Conservation (phyloP, 2,113 vertebrate species). For the Lagopus leucura region DNA sequence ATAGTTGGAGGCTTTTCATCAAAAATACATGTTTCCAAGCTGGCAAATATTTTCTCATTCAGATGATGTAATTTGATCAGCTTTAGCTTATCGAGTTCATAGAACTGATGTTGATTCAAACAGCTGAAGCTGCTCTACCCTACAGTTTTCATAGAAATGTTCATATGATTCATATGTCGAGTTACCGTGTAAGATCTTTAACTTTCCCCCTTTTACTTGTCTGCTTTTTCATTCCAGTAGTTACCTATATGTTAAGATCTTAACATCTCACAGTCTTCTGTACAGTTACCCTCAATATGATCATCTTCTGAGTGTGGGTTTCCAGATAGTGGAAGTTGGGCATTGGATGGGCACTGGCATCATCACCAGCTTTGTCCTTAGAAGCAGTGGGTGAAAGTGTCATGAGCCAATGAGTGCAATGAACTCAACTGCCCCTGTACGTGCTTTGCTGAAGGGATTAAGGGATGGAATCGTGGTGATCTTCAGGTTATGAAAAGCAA, state of each 20-base stretch:
- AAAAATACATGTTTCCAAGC: neutral
- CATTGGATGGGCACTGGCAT: neutral
- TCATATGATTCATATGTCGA: neutral
- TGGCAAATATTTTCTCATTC: neutral
- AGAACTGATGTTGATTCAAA: neutral
- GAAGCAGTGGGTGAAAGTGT: neutral
- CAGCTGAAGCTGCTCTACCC: neutral
- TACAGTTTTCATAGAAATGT: neutral
- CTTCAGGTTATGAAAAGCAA: neutral
- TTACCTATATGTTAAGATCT: neutral
- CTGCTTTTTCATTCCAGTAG: neutral
- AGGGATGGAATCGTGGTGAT: neutral
- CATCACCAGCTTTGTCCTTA: neutral
- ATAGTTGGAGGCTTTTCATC: neutral
- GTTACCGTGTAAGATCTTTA: neutral
- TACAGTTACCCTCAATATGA: neutral
- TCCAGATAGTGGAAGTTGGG: neutral
- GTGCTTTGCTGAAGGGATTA: neutral
- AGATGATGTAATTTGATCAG: neutral
- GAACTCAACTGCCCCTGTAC: neutral
- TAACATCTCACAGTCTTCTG: neutral
- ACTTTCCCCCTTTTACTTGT: neutral
- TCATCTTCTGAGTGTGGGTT: neutral
- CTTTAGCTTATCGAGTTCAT: too few relatives aligned
- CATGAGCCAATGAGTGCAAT: neutral